Percentiles rank a stretch among this genome's conserved stretches.
Conservation (phyloP, 2,113 vertebrate species). For the Talpa occidentalis region DNA sequence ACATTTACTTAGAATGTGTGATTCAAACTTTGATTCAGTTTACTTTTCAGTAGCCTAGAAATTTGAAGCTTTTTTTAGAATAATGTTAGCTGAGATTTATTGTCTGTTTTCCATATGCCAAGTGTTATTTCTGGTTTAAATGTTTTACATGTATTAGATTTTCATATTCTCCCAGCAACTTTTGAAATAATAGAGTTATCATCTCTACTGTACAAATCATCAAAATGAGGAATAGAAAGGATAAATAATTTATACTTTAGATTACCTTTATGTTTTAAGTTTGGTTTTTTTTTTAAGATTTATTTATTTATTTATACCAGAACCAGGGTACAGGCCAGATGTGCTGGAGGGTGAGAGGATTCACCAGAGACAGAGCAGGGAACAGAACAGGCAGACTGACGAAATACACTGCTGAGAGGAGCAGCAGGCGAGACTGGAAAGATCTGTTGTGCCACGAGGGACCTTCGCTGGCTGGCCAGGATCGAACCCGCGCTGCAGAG, state of each 20-base stretch:
- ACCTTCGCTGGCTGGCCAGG: too few species aligned
- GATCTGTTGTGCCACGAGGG: too few species aligned
- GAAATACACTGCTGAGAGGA: too few species aligned
- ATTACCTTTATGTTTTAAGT: neutral
- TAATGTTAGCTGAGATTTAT: neutral
- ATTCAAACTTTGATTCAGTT: neutral
- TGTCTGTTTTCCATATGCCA: neutral
- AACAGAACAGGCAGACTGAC: too few species aligned
- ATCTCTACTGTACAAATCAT: neutral
- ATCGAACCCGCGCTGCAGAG: too few species aligned
- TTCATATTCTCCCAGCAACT: neutral
- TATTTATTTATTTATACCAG: too few species aligned
- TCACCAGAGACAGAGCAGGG: too few species aligned
- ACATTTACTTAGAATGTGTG: neutral
- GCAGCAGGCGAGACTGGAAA: too few species aligned
- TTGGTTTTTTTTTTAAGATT: too few species aligned
- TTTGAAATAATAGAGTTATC: neutral
- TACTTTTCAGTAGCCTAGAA: neutral
- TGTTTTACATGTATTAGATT: neutral
- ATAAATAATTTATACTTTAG: neutral
- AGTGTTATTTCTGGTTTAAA: neutral
- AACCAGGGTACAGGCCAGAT: too few species aligned
- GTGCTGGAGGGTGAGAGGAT: too few species aligned
- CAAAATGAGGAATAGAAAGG: neutral
- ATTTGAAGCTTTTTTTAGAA: neutral